A percentile compares a stretch with the other conserved stretches of the same genome.
These are phyloP conservation scores for Limanda limanda DNA, from an alignment of 2,113 vertebrate species.

Conservation along the genomic window DNA sequence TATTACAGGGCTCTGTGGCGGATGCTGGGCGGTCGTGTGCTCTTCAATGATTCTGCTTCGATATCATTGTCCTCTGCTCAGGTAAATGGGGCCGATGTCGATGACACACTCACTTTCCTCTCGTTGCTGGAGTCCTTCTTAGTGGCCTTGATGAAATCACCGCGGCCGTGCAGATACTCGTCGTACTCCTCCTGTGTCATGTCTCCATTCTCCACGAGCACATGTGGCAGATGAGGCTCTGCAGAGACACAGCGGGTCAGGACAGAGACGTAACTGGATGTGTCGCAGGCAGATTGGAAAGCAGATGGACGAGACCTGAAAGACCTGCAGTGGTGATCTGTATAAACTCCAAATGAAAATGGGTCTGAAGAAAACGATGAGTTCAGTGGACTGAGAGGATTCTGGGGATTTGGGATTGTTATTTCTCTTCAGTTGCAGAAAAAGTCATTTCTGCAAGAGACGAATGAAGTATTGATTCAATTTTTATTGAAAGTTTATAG, in stretches of 20 bases:
- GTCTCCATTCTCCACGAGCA: constrained; percentile 92
- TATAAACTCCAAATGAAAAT: too few species aligned
- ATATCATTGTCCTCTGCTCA: constrained; percentile 4
- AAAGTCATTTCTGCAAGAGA: too few species aligned
- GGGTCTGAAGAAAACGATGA: background rate
- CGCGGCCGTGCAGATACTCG: constrained; percentile 88
- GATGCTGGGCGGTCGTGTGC: too few species aligned
- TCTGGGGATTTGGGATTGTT: background rate
- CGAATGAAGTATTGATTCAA: too few species aligned
- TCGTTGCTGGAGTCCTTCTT: constrained; percentile 90
- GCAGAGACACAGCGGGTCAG: constrained; percentile 32
- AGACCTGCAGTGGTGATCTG: background rate
- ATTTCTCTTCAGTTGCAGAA: too few species aligned
- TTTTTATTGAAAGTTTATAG: too few species aligned
- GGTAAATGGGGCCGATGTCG: background rate
- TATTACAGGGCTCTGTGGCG: too few species aligned
- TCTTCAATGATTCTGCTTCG: background rate
- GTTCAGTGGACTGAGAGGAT: constrained; percentile 7
- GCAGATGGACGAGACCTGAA: constrained; percentile 18
- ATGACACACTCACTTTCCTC: constrained; percentile 86
- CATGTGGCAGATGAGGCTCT: constrained; percentile 93
- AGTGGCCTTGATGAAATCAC: constrained; percentile 90
- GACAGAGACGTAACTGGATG: constrained; percentile 26
- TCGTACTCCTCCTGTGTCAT: constrained; percentile 92
- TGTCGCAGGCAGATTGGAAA: constrained; percentile 13